Percentiles rank a stretch among this genome's conserved stretches.
phyloP scores from a whole-genome alignment of 2,888 invertebrate species.

The Bugulina stolonifera region DNA sequence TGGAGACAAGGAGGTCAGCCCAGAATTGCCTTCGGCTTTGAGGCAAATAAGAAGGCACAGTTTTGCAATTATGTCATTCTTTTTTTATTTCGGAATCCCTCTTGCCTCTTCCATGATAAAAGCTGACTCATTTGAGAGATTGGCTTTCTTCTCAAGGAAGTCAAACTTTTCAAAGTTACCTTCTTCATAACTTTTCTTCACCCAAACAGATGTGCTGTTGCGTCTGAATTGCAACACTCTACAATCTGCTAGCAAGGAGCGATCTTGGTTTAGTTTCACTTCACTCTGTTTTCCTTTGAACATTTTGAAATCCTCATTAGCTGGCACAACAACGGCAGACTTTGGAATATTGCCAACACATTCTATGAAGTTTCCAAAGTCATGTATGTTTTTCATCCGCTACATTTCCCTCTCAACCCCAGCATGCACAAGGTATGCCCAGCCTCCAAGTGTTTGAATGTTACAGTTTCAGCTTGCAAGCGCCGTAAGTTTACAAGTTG shows the following conservation, averaged over 20 bases:
- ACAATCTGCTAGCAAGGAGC: background rate
- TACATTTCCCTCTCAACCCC: constrained; percentile 25
- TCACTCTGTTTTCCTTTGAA: background rate
- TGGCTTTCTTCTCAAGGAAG: background rate
- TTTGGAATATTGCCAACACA: background rate
- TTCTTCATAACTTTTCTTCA: background rate
- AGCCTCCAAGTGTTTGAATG: constrained; percentile 29
- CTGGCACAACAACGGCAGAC: background rate
- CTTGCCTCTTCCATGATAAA: background rate
- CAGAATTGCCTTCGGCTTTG: background rate
- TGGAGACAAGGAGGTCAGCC: background rate
- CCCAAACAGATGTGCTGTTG: background rate
- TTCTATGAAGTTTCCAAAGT: constrained; percentile 25
- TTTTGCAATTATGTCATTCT: background rate
- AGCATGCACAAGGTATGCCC: constrained; percentile 29
- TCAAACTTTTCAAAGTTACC: background rate
- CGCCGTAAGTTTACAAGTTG: constrained; percentile 9
- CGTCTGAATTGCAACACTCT: background rate
- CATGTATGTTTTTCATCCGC: constrained; percentile 27
- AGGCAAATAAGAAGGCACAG: background rate
- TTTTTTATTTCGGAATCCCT: background rate
- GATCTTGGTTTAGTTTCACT: background rate
- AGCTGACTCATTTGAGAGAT: background rate
- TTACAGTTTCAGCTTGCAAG: constrained; percentile 25
- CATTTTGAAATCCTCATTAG: background rate